Evolutionary conservation across 53 echinoderm and acorn worm genomes (phyloP).

Genomic region (Zoroaster sp.): DNA sequence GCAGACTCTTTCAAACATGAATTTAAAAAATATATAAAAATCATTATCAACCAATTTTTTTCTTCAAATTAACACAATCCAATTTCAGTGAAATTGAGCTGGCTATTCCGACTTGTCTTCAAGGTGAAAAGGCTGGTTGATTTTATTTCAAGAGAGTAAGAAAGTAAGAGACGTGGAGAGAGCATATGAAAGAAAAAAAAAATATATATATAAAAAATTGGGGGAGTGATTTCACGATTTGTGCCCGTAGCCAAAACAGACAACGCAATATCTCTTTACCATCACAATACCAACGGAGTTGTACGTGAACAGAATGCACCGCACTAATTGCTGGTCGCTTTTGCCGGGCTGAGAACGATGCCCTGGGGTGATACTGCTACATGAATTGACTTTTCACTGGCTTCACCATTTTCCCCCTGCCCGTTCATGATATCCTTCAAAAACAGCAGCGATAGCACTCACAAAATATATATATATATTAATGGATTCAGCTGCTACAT

Average conservation of each 20-base stretch:
- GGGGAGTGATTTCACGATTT: slow-evolving; percentile 51
- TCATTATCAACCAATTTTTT: neutral
- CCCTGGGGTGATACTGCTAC: slow-evolving; percentile 13
- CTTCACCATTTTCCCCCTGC: slow-evolving; percentile 23
- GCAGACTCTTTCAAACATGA: neutral
- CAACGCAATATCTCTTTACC: slow-evolving; percentile 53
- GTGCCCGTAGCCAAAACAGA: slow-evolving; percentile 38
- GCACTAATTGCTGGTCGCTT: slow-evolving; percentile 39
- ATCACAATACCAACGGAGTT: slow-evolving; percentile 18
- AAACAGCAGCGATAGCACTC: slow-evolving; percentile 2
- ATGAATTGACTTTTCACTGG: slow-evolving; percentile 35
- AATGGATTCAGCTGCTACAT: slow-evolving; percentile 16
- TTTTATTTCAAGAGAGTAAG: neutral
- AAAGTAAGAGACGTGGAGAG: neutral
- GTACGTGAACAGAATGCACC: slow-evolving; percentile 45
- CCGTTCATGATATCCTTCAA: neutral
- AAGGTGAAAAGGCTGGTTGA: slow-evolving; percentile 20
- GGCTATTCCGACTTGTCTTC: slow-evolving; percentile 12
- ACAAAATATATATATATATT: neutral
- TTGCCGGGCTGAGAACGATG: slow-evolving; percentile 8
- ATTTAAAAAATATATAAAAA: slow-evolving; percentile 1
- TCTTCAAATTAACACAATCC: neutral
- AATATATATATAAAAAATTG: neutral
- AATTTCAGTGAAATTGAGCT: neutral
- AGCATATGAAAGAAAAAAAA: neutral